A percentile compares a stretch with the other conserved stretches of the same genome.
Evolutionary conservation across 2,113 vertebrate species (phyloP).

Genomic region (Eubucco bourcierii): DNA sequence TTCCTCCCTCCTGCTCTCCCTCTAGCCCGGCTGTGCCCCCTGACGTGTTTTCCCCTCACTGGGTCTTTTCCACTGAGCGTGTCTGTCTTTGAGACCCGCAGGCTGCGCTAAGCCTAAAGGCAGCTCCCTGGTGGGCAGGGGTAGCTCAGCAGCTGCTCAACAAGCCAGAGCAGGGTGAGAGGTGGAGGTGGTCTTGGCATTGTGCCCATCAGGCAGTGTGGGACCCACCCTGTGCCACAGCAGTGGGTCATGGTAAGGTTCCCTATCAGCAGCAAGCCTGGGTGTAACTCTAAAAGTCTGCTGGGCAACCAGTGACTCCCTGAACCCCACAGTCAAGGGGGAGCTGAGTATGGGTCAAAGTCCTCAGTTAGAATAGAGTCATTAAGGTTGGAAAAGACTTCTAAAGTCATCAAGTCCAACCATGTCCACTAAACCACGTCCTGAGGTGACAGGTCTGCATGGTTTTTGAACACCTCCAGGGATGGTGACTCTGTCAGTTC

Average conservation of each 20-base stretch:
- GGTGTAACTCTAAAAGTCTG: neutral
- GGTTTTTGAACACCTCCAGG: too few species aligned
- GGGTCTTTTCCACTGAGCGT: neutral
- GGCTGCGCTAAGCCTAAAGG: neutral
- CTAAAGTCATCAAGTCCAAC: too few species aligned
- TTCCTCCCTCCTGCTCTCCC: too few species aligned
- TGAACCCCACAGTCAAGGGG: neutral
- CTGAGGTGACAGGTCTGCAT: too few species aligned
- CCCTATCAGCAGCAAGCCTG: neutral
- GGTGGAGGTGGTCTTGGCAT: neutral
- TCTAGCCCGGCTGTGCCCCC: too few species aligned
- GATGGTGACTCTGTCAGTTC: too few species aligned
- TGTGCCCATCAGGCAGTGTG: neutral
- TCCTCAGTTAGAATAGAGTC: too few species aligned
- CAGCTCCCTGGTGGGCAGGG: rapidly evolving
- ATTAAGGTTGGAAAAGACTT: too few species aligned
- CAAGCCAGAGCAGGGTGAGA: neutral
- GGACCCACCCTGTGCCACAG: neutral
- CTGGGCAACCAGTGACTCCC: neutral
- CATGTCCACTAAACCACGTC: too few species aligned
- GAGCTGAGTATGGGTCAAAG: neutral
- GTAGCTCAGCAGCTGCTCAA: neutral
- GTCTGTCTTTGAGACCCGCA: rapidly evolving
- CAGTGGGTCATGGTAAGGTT: rapidly evolving
- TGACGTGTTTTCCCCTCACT: rapidly evolving